Percentiles rank a stretch among this genome's conserved stretches.
Conservation (phyloP, 2,888 invertebrate species). For the Tetragnatha montana region DNA sequence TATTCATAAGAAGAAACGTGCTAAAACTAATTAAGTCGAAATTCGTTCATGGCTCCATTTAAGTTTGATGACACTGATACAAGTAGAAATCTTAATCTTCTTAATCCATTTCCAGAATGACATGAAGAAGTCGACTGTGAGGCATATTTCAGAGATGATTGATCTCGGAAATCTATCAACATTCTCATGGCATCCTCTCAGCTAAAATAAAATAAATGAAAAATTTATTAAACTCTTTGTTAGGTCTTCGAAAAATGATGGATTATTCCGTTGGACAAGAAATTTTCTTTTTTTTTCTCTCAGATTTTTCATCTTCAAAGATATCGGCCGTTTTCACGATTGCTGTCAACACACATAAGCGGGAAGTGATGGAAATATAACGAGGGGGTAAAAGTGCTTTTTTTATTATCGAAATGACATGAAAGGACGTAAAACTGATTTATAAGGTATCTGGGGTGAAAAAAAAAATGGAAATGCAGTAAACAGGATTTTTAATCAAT, state of each 20-base stretch:
- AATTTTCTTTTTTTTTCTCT: background rate
- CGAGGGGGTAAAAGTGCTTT: constrained; percentile 22
- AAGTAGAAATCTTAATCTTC: background rate
- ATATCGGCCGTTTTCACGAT: constrained; percentile 42
- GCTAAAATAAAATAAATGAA: constrained; percentile 42
- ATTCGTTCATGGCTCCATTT: background rate
- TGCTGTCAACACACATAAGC: constrained; percentile 27
- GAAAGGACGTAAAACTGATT: constrained; percentile 44
- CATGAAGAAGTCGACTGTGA: constrained; percentile 1
- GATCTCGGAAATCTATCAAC: constrained; percentile 52
- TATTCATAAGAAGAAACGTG: too few relatives aligned
- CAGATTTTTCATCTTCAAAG: constrained; percentile 26
- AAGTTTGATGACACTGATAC: background rate
- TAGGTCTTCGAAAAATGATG: constrained; percentile 40
- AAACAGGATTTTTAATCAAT: background rate
- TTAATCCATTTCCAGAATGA: constrained; percentile 27
- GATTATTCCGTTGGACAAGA: constrained; percentile 38
- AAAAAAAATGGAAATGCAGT: background rate
- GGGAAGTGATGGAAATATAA: constrained; percentile 40
- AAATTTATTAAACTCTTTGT: constrained; percentile 57
- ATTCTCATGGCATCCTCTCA: constrained; percentile 20
- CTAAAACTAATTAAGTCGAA: background rate
- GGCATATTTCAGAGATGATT: constrained; percentile 40
- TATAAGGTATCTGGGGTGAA: constrained; percentile 13
- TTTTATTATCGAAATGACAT: constrained; percentile 18